A percentile compares a stretch with the other conserved stretches of the same genome.
Evolutionary conservation across 1,140 invertebrate species (phyloP).

Genomic region (Bombus affinis): DNA sequence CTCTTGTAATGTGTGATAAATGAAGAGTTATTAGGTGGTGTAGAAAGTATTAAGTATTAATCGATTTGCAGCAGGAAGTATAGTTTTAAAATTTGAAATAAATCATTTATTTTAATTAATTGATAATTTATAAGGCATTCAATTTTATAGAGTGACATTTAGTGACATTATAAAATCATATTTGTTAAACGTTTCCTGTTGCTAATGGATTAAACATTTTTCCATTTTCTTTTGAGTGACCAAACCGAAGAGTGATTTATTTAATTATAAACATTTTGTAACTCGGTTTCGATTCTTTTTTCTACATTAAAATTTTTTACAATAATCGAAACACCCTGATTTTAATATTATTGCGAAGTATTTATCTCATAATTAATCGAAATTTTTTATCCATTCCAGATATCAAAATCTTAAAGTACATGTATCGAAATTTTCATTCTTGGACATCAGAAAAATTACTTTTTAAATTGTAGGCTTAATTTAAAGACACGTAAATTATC

Average conservation of each 20-base stretch:
- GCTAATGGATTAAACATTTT: background rate
- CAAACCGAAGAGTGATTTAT: background rate
- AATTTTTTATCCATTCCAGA: constrained; percentile 16
- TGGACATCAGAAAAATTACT: background rate
- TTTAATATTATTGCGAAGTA: constrained; percentile 4
- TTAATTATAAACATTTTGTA: background rate
- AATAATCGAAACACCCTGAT: background rate
- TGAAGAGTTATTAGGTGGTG: background rate
- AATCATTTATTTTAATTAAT: background rate
- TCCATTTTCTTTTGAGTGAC: background rate
- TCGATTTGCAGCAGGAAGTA: constrained; percentile 14
- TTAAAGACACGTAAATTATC: background rate
- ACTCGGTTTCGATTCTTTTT: constrained; percentile 3
- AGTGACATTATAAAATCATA: background rate
- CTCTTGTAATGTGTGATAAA: background rate
- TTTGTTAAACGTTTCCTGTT: constrained; percentile 5
- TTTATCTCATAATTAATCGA: constrained; percentile 6
- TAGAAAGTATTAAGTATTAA: constrained; percentile 3
- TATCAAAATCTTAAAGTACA: background rate
- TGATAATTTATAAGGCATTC: background rate
- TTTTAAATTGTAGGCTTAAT: background rate
- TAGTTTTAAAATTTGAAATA: background rate
- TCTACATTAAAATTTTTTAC: constrained; percentile 6
- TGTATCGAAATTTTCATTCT: background rate
- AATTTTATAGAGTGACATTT: background rate